These are phyloP conservation scores for Polyommatus icarus DNA, from an alignment of 2,888 invertebrate species.

Conservation along the genomic window DNA sequence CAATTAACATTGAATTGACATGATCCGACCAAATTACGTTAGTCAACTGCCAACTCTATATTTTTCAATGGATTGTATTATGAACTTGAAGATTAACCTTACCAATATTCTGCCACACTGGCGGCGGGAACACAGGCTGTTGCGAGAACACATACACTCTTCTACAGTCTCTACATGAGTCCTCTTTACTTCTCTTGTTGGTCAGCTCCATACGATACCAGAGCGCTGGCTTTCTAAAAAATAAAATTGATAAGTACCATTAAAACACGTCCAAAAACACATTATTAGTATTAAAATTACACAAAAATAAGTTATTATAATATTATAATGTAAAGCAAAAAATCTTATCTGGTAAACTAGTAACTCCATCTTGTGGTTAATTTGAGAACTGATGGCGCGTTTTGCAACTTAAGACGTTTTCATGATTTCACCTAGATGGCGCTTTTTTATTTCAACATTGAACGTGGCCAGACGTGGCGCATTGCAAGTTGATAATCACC, in stretches of 20 bases:
- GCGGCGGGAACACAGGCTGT: conserved; percentile 71
- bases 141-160: conserved; percentile 67
- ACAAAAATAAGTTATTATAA: background rate
- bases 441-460: background rate
- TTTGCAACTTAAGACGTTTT: background rate
- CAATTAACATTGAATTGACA: no score
- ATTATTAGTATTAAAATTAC: background rate
- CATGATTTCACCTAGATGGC: background rate
- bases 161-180: conserved; percentile 54
- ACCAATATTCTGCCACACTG: conserved; percentile 70
- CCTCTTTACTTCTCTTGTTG: conserved; percentile 52
- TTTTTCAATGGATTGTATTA: no score
- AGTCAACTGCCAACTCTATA: no score
- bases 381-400: background rate
- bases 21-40: no score
- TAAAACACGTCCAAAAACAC: background rate
- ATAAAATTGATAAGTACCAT: background rate
- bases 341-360: background rate
- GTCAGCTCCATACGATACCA: conserved; percentile 69
- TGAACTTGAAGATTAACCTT: conserved; percentile 24
- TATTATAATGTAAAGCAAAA: background rate
- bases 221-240: conserved; percentile 64
- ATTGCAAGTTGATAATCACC: no score
- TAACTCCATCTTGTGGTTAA: background rate
- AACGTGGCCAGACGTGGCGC: no score